Percentiles rank a stretch among this genome's conserved stretches.
Evolutionary conservation across 2,797 vertebrate genomes (phyloP).

Genomic region (Phataginus tetradactyla): DNA sequence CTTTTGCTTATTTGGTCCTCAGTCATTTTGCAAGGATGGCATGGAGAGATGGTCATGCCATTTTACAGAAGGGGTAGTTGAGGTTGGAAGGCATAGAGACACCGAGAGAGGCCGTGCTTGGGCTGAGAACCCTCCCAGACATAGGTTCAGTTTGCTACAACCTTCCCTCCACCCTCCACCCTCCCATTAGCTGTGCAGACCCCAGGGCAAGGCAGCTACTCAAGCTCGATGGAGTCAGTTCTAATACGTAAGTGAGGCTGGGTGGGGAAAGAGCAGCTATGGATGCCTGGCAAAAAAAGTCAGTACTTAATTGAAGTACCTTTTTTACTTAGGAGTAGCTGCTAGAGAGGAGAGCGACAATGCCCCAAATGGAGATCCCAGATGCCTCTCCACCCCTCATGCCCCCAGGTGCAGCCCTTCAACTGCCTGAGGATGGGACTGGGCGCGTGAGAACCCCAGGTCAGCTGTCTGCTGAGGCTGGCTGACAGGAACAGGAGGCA

Average conservation of each 20-base stretch:
- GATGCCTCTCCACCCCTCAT: too few species aligned
- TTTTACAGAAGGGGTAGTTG: not conserved
- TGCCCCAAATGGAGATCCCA: not conserved
- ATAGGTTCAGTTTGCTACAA: not conserved
- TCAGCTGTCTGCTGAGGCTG: not conserved
- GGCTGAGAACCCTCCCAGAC: not conserved
- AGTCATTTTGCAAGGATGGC: not conserved
- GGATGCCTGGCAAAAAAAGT: not conserved
- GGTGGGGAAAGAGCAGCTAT: not conserved
- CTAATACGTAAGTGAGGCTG: not conserved
- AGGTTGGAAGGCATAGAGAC: not conserved
- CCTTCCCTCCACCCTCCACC: fast-evolving
- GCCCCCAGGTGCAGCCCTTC: not conserved
- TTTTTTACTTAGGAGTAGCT: not conserved
- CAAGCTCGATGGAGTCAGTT: not conserved
- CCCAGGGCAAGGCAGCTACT: not conserved
- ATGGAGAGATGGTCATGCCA: not conserved
- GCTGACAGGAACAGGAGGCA: not conserved
- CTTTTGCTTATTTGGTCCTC: not conserved
- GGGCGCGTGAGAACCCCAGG: not conserved
- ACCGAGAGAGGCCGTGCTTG: not conserved
- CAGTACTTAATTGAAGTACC: not conserved
- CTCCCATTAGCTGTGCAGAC: not conserved
- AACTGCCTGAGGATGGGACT: not conserved
- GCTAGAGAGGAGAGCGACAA: not conserved